Evolutionary conservation across 2,797 vertebrate species (phyloP), one percentile per base, ranked within the genome.

Genomic region (Pteronotus mesoamericanus): DNA sequence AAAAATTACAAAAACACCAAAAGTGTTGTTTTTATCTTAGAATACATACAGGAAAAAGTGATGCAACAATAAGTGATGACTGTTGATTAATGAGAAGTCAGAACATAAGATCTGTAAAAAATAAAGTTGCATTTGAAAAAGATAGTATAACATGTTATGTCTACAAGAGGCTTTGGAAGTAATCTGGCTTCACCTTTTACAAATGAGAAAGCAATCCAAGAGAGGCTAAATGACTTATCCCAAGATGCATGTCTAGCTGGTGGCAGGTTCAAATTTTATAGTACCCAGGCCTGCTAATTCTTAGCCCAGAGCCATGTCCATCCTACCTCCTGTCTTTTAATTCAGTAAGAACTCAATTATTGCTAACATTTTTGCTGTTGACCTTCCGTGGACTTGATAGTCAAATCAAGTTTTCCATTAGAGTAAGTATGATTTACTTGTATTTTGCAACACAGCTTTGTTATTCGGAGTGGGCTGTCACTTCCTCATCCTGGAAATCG

Each of bases 401-500:
- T 91, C 64, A 59, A 89, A 48, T 93, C 39, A 37, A 74, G 59
- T 91, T 80, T 96, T 48, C 79, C 24, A 22, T 94, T 90, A 74
- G 66, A 91, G 0, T 93, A 87, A 74, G 75, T 46, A 71, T 87
- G 80, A 77, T 86, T 92, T 79, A 24, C 59, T 86, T 86, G 94
- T 72, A 19, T 96, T 96, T 96, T 82, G 91, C 75, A 92, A 39
- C 18, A 32, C 10, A 26, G 51, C 34, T 80, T 89, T 94, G 68
- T 87, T 96, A 74, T 89, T 83, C 59, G 89, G 68, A 72, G 77
- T 39, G 71, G n/a, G n/a, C 37, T 53, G n/a, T 79, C 68, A 61
- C 42, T 74, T 88, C 91, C 51, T 94, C 72, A 44, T 92, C 64
- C 71, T 94, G 93, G 83, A 93, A 93, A 94, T 92, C 6, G 9